A percentile compares a stretch with the other conserved stretches of the same genome.
Conservation (phyloP, 1,140 invertebrate species). For the Drosophila ficusphila region DNA sequence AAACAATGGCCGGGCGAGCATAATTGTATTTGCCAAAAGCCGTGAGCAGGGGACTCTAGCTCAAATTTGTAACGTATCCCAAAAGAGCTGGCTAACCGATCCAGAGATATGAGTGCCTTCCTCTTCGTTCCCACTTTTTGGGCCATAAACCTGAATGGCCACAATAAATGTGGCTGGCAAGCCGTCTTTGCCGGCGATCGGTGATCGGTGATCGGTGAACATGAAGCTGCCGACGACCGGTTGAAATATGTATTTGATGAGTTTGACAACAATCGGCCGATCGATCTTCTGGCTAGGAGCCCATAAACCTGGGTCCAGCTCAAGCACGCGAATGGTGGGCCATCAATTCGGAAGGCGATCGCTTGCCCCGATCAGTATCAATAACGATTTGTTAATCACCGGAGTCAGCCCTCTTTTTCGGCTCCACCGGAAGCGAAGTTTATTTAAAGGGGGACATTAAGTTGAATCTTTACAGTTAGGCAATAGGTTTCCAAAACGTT, state of each 20-base stretch:
- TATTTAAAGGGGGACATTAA: constrained; percentile 45
- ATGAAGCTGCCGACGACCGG: constrained; percentile 60
- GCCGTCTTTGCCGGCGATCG: constrained; percentile 63
- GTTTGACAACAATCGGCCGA: constrained; percentile 76
- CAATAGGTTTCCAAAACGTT: constrained; percentile 22
- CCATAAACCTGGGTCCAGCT: constrained; percentile 54
- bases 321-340: constrained; percentile 47
- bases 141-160: constrained; percentile 42
- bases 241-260: constrained; percentile 77
- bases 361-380: constrained; percentile 65
- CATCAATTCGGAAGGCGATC: constrained; percentile 74
- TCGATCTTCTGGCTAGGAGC: constrained; percentile 61
- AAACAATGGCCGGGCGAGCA: constrained; percentile 57
- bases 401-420: constrained; percentile 7
- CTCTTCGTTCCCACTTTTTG: not conserved
- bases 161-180: constrained; percentile 60
- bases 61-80: constrained; percentile 36
- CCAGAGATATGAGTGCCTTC: constrained; percentile 25
- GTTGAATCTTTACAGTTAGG: constrained; percentile 46
- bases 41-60: constrained; percentile 8
- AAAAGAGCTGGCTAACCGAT: constrained; percentile 39
- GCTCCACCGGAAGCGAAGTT: constrained; percentile 50
- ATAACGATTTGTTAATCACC: constrained; percentile 72
- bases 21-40: constrained; percentile 66
- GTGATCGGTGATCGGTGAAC: constrained; percentile 46